phyloP scores from a whole-genome alignment of 92 coral and sea anemone species.

The Scolanthus callimorphus region DNA sequence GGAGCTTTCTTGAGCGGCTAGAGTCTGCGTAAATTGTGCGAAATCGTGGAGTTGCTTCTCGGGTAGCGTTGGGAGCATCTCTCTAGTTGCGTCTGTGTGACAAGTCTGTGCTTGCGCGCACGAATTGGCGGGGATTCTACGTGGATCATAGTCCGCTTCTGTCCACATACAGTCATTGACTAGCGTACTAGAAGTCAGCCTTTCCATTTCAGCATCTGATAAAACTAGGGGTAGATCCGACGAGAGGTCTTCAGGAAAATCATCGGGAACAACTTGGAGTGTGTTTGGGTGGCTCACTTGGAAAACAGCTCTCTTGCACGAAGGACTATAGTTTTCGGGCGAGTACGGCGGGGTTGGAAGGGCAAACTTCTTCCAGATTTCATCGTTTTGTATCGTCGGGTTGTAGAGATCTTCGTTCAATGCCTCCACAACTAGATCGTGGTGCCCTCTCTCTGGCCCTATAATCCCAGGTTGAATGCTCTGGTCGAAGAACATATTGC shows the following conservation, averaged over 20 bases:
- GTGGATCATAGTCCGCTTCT: conserved; percentile 67
- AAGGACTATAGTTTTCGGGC: conserved; percentile 70
- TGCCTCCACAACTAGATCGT: conserved; percentile 55
- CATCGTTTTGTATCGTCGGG: conserved; percentile 60
- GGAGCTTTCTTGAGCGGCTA: conserved; percentile 30
- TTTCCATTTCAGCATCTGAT: conserved; percentile 95
- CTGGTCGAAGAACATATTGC: conserved; percentile 82
- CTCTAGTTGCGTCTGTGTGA: conserved; percentile 5
- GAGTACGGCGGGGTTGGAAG: conserved; percentile 98
- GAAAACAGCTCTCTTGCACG: conserved; percentile 38
- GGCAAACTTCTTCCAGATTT: conserved; percentile 74
- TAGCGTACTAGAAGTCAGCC: conserved; percentile 80
- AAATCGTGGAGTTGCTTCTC: conserved; percentile 19
- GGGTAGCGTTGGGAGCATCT: conserved; percentile 7
- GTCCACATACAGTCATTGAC: conserved; percentile 88
- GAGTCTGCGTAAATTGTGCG: conserved; percentile 27
- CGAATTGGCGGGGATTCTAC: conserved; percentile 3
- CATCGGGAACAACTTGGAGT: conserved; percentile 95
- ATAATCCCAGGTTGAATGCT: conserved; percentile 53
- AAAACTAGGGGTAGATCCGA: conserved; percentile 86
- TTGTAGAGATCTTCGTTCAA: conserved; percentile 71
- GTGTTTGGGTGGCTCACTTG: conserved; percentile 47
- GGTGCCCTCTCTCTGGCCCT: conserved; percentile 40
- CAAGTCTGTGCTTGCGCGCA: conserved; percentile 6
- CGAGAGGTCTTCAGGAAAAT: conserved; percentile 76